phyloP scores from a whole-genome alignment of 2,888 invertebrate genomes.

The Altica lythri region DNA sequence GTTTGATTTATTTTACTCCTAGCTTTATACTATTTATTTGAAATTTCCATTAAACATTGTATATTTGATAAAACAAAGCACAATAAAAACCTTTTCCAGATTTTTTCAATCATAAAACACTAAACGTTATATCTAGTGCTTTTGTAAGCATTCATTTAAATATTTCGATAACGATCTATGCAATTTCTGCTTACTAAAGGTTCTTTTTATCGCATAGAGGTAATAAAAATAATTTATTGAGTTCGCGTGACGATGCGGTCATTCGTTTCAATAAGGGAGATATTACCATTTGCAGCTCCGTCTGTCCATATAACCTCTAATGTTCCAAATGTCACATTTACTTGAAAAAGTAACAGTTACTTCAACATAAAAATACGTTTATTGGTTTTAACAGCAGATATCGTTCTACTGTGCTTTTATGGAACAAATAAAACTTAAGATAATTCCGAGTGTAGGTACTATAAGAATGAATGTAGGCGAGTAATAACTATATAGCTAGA shows the following conservation, averaged over 20 bases:
- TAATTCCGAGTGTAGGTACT: too few relatives aligned
- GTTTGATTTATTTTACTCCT: too few relatives aligned
- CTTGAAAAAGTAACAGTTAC: slow-evolving; percentile 24
- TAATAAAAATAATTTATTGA: slow-evolving; percentile 23
- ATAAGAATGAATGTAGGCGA: too few relatives aligned
- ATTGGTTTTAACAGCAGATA: slow-evolving; percentile 7
- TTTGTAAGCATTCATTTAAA: slow-evolving; percentile 4
- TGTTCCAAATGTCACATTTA: slow-evolving; percentile 21
- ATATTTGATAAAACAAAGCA: too few relatives aligned
- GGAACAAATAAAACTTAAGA: too few relatives aligned
- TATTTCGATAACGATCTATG: slow-evolving; percentile 5
- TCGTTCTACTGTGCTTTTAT: neutral
- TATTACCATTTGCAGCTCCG: slow-evolving; percentile 25
- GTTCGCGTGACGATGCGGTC: slow-evolving; percentile 22
- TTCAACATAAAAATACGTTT: slow-evolving; percentile 14
- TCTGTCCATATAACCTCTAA: slow-evolving; percentile 22
- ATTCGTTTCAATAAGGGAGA: slow-evolving; percentile 25
- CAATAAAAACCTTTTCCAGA: too few relatives aligned
- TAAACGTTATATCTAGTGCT: neutral
- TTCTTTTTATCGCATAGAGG: slow-evolving; percentile 6
- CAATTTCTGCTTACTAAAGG: slow-evolving; percentile 7
- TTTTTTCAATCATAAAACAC: too few relatives aligned
- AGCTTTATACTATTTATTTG: too few relatives aligned
- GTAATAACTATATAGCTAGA: too few relatives aligned
- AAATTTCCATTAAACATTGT: too few relatives aligned